Evolutionary conservation across 2,113 vertebrate species (phyloP).

Genomic region (Propithecus coquereli): DNA sequence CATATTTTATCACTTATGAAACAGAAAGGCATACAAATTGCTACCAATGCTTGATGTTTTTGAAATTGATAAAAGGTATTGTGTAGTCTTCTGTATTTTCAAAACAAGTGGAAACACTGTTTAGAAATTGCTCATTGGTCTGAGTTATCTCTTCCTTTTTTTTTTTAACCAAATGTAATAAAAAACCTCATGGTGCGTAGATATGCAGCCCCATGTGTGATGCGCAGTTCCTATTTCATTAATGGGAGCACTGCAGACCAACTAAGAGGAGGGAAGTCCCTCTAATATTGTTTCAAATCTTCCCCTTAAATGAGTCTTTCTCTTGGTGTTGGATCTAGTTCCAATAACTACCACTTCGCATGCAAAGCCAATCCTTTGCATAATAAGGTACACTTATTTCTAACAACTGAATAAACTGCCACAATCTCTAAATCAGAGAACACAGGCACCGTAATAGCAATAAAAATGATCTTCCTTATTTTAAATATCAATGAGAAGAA

Average conservation of each 20-base stretch:
- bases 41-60: neutral
- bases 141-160: neutral
- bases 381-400: neutral
- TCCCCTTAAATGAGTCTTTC: neutral
- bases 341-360: neutral
- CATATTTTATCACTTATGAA: conserved; percentile 21
- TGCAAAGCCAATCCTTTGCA: neutral
- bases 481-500: conserved; percentile 24
- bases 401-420: neutral
- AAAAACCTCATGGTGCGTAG: neutral
- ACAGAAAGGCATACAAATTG: neutral
- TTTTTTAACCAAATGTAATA: neutral
- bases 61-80: neutral
- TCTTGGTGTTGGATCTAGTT: neutral
- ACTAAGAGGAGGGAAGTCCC: neutral
- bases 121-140: neutral
- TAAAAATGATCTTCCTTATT: conserved; percentile 11
- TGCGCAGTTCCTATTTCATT: neutral
- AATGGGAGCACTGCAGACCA: neutral
- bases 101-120: neutral
- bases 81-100: neutral
- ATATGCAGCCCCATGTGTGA: neutral
- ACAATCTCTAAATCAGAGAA: conserved; percentile 15
- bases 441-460: neutral
- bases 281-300: neutral